Evolutionary conservation across 2,113 vertebrate species (phyloP).

Genomic region (Daubentonia madagascariensis): DNA sequence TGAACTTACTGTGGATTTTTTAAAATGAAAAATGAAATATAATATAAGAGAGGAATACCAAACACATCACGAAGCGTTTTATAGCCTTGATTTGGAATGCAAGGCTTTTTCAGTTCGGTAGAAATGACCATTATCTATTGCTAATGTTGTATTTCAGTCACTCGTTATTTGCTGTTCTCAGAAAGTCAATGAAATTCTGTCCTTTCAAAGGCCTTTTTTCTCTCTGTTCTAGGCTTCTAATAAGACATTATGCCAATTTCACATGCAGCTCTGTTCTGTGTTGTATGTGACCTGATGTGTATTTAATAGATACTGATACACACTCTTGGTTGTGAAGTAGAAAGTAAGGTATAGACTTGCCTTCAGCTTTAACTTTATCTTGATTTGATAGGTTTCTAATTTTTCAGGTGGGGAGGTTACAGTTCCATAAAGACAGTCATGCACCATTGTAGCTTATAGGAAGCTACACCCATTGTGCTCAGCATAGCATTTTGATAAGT

Average conservation of each 20-base stretch:
- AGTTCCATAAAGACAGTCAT: background rate
- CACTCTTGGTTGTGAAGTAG: conserved; percentile 44
- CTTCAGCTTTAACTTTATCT: conserved; percentile 61
- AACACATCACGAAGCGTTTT: conserved; percentile 73
- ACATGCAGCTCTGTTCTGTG: conserved; percentile 51
- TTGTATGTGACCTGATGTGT: conserved; percentile 51
- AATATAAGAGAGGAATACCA: conserved; percentile 70
- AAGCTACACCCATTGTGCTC: conserved; percentile 41
- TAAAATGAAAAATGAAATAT: conserved; percentile 78
- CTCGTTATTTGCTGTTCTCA: conserved; percentile 72
- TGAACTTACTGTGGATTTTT: conserved; percentile 76
- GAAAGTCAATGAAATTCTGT: conserved; percentile 72
- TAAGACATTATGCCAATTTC: conserved; percentile 36
- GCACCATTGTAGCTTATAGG: conserved; percentile 20
- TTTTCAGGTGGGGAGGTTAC: conserved; percentile 51
- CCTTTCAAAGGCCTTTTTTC: conserved; percentile 37
- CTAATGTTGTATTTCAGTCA: conserved; percentile 77
- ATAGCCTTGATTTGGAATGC: conserved; percentile 77
- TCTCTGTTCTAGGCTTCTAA: conserved; percentile 54
- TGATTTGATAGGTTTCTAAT: conserved; percentile 68
- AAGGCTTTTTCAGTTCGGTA: conserved; percentile 70
- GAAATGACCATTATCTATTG: conserved; percentile 74
- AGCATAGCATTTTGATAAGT: conserved; percentile 31
- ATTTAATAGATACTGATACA: conserved; percentile 58
- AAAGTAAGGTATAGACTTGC: conserved; percentile 59